These are phyloP conservation scores for Ptycholaimellus sp. DNA, from an alignment of 2,888 invertebrate genomes.

Conservation along the genomic window DNA sequence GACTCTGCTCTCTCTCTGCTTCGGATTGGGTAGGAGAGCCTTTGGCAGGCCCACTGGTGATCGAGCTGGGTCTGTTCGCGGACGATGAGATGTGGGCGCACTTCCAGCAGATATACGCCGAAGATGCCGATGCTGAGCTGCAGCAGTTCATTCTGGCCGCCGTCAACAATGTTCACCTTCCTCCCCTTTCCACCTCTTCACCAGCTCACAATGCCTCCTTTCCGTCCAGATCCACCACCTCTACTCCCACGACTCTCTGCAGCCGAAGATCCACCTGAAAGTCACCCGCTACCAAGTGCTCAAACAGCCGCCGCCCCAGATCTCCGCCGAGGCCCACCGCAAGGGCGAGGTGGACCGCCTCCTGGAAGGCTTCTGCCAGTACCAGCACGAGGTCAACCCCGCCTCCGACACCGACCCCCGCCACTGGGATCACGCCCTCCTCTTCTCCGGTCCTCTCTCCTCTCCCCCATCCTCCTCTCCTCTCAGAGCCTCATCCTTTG, in stretches of 20 bases:
- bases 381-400: slow-evolving; percentile 43
- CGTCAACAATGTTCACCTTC: slow-evolving; percentile 15
- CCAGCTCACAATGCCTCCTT: too few species aligned
- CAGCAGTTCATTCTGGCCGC: slow-evolving; percentile 19
- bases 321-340: slow-evolving; percentile 10
- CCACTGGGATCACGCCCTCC: slow-evolving; percentile 67
- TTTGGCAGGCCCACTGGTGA: too few species aligned
- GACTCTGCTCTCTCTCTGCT: too few species aligned
- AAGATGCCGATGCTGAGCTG: slow-evolving; percentile 14
- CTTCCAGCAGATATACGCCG: slow-evolving; percentile 13
- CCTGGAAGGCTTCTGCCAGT: slow-evolving; percentile 17
- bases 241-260: slow-evolving; percentile 14
- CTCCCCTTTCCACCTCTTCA: neutral
- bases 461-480: neutral
- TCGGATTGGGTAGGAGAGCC: too few species aligned
- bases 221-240: slow-evolving; percentile 16
- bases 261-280: slow-evolving; percentile 14
- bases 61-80: slow-evolving; percentile 18
- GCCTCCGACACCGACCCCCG: slow-evolving; percentile 47
- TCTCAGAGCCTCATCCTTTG: slow-evolving; percentile 3
- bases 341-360: slow-evolving; percentile 17
- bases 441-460: slow-evolving; percentile 41
- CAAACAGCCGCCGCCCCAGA: slow-evolving; percentile 11
- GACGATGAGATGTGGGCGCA: slow-evolving; percentile 20
- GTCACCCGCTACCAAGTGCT: slow-evolving; percentile 17